Evolutionary conservation across 2,113 vertebrate genomes (phyloP).

Genomic region (Lepidothrix coronata): DNA sequence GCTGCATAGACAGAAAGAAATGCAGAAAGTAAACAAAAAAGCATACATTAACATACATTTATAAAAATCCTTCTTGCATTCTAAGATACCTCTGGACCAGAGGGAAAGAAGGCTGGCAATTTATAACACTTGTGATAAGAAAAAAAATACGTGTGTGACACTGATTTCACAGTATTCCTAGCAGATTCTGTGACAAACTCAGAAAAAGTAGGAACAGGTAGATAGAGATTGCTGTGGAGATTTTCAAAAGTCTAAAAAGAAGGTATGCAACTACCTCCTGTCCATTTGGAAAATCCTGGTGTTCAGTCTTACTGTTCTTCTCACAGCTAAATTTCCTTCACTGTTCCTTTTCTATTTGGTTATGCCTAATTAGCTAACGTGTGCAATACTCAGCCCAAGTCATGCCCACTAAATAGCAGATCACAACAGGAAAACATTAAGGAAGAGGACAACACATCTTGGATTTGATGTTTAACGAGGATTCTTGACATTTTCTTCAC

Average conservation of each 20-base stretch:
- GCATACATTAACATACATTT: not conserved
- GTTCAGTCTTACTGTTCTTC: not conserved
- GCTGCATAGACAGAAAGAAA: not conserved
- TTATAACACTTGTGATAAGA: not conserved
- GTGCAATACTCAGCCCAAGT: not conserved
- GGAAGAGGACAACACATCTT: not conserved
- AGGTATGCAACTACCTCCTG: not conserved
- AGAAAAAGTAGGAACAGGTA: slow-evolving; percentile 19
- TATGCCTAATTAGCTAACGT: not conserved
- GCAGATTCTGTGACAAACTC: not conserved
- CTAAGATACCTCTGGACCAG: not conserved
- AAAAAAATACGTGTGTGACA: rapidly evolving
- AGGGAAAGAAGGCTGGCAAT: not conserved
- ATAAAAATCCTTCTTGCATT: not conserved
- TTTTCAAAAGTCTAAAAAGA: not conserved
- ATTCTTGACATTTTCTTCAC: not conserved
- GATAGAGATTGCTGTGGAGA: not conserved
- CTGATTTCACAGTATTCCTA: not conserved
- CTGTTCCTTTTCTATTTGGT: not conserved
- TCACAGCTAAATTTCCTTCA: not conserved
- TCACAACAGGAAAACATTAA: not conserved
- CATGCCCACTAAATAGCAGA: not conserved
- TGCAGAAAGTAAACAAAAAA: slow-evolving; percentile 47
- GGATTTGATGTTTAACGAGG: not conserved
- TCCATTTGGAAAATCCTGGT: not conserved